phyloP scores from a whole-genome alignment of 2,797 vertebrate species.

The Cirrhinus mrigala region DNA sequence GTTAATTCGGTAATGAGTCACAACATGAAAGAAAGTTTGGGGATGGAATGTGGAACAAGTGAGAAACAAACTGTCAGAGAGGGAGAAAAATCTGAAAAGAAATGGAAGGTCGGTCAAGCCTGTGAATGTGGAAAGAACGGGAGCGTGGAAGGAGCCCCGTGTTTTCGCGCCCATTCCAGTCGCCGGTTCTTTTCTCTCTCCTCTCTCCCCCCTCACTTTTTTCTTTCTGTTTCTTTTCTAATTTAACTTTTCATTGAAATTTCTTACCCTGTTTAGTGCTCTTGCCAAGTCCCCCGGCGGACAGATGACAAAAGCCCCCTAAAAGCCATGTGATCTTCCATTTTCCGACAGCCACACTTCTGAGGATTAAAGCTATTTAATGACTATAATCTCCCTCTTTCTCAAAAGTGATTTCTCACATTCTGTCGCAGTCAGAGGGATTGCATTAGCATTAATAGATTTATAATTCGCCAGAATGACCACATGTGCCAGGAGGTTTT shows the following conservation, averaged over 20 bases:
- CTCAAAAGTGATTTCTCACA: conserved; percentile 86
- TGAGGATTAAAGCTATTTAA: conserved; percentile 95
- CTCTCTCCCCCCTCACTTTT: conserved; percentile 61
- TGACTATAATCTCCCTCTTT: conserved; percentile 90
- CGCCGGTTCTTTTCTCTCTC: conserved; percentile 24
- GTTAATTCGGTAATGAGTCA: conserved; percentile 78
- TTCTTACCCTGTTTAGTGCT: conserved; percentile 83
- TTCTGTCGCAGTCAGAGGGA: conserved; percentile 80
- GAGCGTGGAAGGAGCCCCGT: conserved; percentile 32
- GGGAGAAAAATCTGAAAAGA: conserved; percentile 54
- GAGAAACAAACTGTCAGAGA: conserved; percentile 64
- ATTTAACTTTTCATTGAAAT: conserved; percentile 90
- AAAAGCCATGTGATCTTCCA: conserved; percentile 88
- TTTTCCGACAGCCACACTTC: conserved; percentile 91
- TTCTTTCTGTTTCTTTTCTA: conserved; percentile 79
- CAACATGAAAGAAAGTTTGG: conserved; percentile 75
- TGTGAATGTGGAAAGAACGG: conserved; percentile 46
- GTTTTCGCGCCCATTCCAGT: conserved; percentile 67
- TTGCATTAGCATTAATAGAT: conserved; percentile 77
- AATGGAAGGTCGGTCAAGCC: conserved; percentile 25
- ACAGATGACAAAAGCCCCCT: conserved; percentile 84
- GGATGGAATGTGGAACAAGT: conserved; percentile 56
- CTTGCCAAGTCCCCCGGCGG: conserved; percentile 84
- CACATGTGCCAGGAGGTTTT: conserved; percentile 67
- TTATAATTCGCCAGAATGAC: conserved; percentile 68